phyloP scores from a whole-genome alignment of 2,797 vertebrate genomes.

The Liasis olivaceus region DNA sequence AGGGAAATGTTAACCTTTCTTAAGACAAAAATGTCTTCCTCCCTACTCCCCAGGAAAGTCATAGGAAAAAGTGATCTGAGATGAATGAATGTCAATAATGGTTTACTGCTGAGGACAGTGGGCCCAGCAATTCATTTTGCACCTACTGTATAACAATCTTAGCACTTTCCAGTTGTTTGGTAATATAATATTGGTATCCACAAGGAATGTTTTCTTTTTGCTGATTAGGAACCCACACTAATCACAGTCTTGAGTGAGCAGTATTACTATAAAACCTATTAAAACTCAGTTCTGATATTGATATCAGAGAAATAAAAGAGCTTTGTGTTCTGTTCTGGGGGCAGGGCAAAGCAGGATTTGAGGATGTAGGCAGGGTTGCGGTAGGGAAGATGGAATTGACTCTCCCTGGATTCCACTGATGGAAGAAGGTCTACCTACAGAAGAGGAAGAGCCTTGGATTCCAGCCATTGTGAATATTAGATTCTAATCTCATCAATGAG shows the following conservation, averaged over 20 bases:
- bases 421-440: background rate
- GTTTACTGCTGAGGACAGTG: background rate
- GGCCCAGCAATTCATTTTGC: background rate
- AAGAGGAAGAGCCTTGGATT: background rate
- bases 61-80: background rate
- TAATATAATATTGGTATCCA: background rate
- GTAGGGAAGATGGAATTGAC: background rate
- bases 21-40: background rate
- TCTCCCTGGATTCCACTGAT: background rate
- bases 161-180: background rate
- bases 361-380: background rate
- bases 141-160: background rate
- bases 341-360: background rate
- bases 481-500: background rate
- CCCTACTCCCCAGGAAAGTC: background rate
- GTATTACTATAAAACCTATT: background rate
- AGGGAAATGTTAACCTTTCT: background rate
- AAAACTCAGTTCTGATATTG: background rate
- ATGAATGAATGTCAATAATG: background rate
- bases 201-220: background rate
- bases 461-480: background rate
- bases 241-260: background rate
- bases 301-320: background rate
- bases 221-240: background rate
- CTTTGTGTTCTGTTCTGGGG: background rate